phyloP scores from a whole-genome alignment of 2,113 vertebrate species.

The Oncorhynchus keta region DNA sequence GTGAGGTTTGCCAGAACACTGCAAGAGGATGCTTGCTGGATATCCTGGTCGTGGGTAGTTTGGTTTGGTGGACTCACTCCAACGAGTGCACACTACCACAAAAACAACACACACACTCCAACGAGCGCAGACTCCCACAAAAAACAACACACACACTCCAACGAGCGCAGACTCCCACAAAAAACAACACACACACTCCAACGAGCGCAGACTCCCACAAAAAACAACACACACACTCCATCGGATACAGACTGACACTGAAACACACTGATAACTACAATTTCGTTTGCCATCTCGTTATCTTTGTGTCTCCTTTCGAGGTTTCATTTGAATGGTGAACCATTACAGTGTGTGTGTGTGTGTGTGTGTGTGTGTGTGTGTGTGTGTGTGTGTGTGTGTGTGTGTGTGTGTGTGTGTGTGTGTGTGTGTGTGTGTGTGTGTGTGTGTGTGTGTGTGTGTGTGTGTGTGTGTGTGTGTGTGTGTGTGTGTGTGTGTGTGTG shows the following conservation, averaged over 20 bases:
- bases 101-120: neutral
- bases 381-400: too few relatives aligned
- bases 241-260: neutral
- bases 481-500: neutral
- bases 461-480: neutral
- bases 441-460: neutral
- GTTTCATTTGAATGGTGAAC: too few relatives aligned
- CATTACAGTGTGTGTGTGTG: too few relatives aligned
- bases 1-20: neutral
- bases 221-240: neutral
- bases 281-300: neutral
- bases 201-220: neutral
- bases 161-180: neutral
- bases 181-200: conserved; percentile 1
- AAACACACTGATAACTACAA: neutral
- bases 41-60: neutral
- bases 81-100: neutral
- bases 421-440: neutral
- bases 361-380: too few relatives aligned
- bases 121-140: neutral
- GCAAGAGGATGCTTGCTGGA: neutral
- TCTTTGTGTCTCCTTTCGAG: too few relatives aligned
- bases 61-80: neutral
- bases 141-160: neutral
- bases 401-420: too few relatives aligned